Conservation (phyloP, 2,113 vertebrate species). For the Murina feae region DNA sequence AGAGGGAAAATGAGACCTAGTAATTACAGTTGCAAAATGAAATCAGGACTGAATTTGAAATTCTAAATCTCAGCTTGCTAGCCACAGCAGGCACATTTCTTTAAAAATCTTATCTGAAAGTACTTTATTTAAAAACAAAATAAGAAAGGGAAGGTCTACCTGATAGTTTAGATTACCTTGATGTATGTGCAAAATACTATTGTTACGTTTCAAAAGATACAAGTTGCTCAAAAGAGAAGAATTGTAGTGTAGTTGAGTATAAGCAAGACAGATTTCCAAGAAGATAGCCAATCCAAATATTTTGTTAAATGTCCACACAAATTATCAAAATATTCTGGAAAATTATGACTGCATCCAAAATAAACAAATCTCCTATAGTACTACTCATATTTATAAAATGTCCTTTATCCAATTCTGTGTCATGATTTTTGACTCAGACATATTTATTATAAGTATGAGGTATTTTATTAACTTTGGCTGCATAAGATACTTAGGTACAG, state of each 20-base stretch:
- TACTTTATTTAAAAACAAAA: slow-evolving; percentile 39
- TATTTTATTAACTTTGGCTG: not conserved
- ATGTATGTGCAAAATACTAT: not conserved
- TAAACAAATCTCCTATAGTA: not conserved
- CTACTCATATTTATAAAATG: not conserved
- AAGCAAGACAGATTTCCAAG: not conserved
- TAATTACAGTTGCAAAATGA: slow-evolving; percentile 49
- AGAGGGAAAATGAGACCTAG: slow-evolving; percentile 21
- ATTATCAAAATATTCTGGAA: slow-evolving; percentile 17
- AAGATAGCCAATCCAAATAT: slow-evolving; percentile 47
- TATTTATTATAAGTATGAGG: not conserved
- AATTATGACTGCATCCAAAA: not conserved
- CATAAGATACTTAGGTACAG: not conserved
- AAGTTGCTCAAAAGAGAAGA: not conserved
- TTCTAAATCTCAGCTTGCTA: slow-evolving; percentile 16
- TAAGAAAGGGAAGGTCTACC: not conserved
- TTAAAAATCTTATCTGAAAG: slow-evolving; percentile 14
- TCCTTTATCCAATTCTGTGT: slow-evolving; percentile 2
- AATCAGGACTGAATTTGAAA: slow-evolving; percentile 21
- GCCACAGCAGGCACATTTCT: not conserved
- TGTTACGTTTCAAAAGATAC: not conserved
- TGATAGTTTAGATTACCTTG: not conserved
- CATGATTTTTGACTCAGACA: not conserved
- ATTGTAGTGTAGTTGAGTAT: not conserved
- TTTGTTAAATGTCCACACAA: slow-evolving; percentile 11